These are phyloP conservation scores for Gadopsis bispinosus DNA, from an alignment of 2,797 vertebrate species.

Conservation along the genomic window DNA sequence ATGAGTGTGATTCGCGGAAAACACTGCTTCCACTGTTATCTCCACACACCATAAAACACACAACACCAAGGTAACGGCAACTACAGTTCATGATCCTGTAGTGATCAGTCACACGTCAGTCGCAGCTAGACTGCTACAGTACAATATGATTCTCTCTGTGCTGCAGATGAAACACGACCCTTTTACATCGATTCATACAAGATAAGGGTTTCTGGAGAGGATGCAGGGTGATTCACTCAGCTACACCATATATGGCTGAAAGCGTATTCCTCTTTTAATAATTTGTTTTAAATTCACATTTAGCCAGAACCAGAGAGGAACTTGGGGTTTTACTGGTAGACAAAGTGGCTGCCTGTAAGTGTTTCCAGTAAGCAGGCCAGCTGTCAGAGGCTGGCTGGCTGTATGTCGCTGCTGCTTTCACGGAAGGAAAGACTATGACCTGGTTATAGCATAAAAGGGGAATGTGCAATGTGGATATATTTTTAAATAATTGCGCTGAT, in stretches of 20 bases:
- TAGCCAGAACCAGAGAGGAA: constrained; percentile 3
- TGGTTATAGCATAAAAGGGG: constrained; percentile 24
- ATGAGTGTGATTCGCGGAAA: not conserved
- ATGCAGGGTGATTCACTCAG: constrained; percentile 38
- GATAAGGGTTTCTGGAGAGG: constrained; percentile 1
- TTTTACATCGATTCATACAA: constrained; percentile 16
- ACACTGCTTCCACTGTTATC: constrained; percentile 16
- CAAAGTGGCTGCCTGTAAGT: constrained; percentile 50
- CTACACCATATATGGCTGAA: constrained; percentile 60
- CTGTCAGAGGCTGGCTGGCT: constrained; percentile 45
- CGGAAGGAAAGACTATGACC: constrained; percentile 33
- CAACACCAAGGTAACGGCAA: constrained; percentile 24
- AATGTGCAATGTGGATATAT: not conserved
- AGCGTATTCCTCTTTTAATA: not conserved
- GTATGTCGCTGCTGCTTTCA: constrained; percentile 43
- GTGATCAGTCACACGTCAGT: constrained; percentile 6
- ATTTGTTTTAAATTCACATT: constrained; percentile 30
- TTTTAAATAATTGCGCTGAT: not conserved
- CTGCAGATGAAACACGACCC: constrained; percentile 37
- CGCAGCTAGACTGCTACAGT: not conserved
- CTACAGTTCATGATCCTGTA: constrained; percentile 25
- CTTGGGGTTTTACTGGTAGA: constrained; percentile 38
- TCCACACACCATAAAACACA: constrained; percentile 23
- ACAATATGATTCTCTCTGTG: constrained; percentile 2
- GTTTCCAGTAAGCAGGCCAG: constrained; percentile 73